phyloP scores from a whole-genome alignment of 2,797 vertebrate species.

The Gadopsis marmoratus region DNA sequence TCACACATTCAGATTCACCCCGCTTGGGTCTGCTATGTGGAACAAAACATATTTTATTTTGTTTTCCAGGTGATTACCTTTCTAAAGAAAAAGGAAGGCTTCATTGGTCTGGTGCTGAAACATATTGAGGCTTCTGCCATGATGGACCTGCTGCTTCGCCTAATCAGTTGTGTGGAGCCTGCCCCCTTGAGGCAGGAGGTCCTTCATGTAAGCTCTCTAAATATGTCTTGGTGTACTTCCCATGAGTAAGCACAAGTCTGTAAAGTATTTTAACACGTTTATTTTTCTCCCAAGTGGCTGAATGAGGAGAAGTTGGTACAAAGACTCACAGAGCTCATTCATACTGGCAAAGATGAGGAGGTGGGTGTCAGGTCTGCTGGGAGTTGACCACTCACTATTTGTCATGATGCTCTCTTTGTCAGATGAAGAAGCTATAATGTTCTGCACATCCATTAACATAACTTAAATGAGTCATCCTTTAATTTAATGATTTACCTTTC shows the following conservation, averaged over 20 bases:
- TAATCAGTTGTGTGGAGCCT: constrained; percentile 97
- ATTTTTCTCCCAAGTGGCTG: constrained; percentile 88
- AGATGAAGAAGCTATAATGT: not conserved
- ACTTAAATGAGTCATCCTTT: not conserved
- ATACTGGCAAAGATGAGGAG: constrained; percentile 93
- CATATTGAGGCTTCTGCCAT: constrained; percentile 97
- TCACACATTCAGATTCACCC: not conserved
- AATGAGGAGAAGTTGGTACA: constrained; percentile 94
- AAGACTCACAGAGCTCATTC: constrained; percentile 94
- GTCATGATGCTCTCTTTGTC: not conserved
- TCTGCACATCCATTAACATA: not conserved
- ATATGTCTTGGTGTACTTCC: not conserved
- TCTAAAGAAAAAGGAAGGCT: constrained; percentile 93
- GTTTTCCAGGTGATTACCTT: constrained; percentile 91
- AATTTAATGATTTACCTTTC: constrained; percentile 24
- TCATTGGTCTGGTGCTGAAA: constrained; percentile 93
- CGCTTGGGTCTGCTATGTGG: not conserved
- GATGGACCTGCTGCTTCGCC: constrained; percentile 97
- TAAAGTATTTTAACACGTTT: not conserved
- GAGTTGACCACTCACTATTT: not conserved
- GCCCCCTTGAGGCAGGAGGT: constrained; percentile 93
- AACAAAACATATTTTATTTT: not conserved
- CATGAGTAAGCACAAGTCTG: not conserved
- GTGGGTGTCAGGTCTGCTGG: constrained; percentile 79
- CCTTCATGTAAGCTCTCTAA: constrained; percentile 87